Evolutionary conservation across 1,140 invertebrate genomes (phyloP).

Genomic region (Drosophila sp.): DNA sequence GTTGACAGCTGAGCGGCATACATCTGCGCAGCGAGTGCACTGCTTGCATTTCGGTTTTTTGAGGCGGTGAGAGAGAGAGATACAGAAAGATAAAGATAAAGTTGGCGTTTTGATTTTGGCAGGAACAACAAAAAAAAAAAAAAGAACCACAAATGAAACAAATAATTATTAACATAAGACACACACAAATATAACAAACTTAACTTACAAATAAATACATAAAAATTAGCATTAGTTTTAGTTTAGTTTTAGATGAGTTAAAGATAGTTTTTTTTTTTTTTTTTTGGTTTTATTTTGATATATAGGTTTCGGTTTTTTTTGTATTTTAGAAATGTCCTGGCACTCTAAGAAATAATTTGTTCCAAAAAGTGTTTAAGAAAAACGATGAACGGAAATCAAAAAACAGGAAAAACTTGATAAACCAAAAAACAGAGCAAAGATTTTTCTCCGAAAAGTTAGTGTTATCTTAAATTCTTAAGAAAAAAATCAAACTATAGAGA

Average conservation of each 20-base stretch:
- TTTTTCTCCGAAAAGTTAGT: not conserved
- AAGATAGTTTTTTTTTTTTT: constrained; percentile 43
- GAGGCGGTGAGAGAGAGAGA: constrained; percentile 54
- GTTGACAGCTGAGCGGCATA: constrained; percentile 94
- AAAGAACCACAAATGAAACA: not conserved
- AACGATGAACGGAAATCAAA: constrained; percentile 6
- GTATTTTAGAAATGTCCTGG: constrained; percentile 77
- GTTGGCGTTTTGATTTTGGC: constrained; percentile 57
- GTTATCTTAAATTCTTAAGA: no score
- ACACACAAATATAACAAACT: constrained; percentile 71
- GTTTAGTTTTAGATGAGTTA: constrained; percentile 38
- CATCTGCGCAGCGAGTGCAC: constrained; percentile 98
- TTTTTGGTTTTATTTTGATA: constrained; percentile 45
- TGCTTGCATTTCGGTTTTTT: constrained; percentile 84
- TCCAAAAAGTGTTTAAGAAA: constrained; percentile 62
- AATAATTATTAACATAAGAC: constrained; percentile 49
- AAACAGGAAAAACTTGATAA: constrained; percentile 31
- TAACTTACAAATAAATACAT: constrained; percentile 58
- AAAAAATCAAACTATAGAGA: no score
- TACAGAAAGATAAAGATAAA: constrained; percentile 64
- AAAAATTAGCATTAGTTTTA: not conserved
- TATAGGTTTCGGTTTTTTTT: constrained; percentile 33
- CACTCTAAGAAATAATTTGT: constrained; percentile 68
- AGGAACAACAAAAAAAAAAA: not conserved
- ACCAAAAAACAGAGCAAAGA: constrained; percentile 11